These are phyloP conservation scores for Oreochromis niloticus DNA, from an alignment of 2,113 vertebrate genomes.

Conservation along the genomic window DNA sequence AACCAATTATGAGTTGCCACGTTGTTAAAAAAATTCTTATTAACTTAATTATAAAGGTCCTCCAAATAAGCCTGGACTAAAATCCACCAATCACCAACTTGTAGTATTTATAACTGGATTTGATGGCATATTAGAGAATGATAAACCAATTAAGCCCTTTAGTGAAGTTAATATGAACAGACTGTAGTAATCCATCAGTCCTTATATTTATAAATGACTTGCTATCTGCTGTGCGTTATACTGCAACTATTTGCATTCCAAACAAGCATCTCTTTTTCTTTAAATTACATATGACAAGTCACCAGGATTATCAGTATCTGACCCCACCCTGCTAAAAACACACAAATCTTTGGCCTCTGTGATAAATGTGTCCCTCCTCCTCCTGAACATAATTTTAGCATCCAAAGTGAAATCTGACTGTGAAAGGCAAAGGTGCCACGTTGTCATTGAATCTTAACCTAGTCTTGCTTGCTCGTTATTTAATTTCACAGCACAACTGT, in stretches of 20 bases:
- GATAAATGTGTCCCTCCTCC: background rate
- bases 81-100: background rate
- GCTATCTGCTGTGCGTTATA: background rate
- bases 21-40: background rate
- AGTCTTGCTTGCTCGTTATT: background rate
- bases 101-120: background rate
- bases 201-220: background rate
- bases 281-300: background rate
- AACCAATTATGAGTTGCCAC: background rate
- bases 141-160: background rate
- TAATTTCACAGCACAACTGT: background rate
- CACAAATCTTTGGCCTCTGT: background rate
- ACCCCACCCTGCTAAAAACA: background rate
- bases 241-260: background rate
- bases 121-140: background rate
- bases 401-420: background rate
- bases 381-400: background rate
- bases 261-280: background rate
- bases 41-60: background rate
- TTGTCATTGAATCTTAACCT: background rate
- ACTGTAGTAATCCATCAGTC: background rate
- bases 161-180: background rate
- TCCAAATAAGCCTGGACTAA: background rate
- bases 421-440: background rate
- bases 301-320: background rate